phyloP scores from a whole-genome alignment of 2,888 invertebrate species.

The Hermaeophaga mercurialis region DNA sequence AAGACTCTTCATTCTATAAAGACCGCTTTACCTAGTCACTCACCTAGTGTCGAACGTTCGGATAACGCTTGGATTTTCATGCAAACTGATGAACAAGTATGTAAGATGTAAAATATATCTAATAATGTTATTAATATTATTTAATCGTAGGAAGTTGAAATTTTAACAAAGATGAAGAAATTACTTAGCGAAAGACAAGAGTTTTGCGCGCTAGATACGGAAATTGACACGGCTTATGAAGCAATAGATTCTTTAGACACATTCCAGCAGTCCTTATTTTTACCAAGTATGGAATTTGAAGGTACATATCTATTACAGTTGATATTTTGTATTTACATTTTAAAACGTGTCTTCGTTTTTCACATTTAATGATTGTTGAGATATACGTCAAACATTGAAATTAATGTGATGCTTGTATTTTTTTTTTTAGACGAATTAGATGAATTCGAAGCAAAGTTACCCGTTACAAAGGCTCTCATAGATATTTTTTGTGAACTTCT shows the following conservation, averaged over 20 bases:
- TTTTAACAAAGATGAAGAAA: constrained; percentile 60
- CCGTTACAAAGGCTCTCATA: constrained; percentile 56
- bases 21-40: constrained; percentile 68
- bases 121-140: not conserved
- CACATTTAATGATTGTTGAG: too few relatives aligned
- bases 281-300: constrained; percentile 44
- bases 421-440: constrained; percentile 59
- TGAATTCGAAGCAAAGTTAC: constrained; percentile 59
- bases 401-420: not conserved
- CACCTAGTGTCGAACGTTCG: constrained; percentile 54
- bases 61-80: constrained; percentile 58
- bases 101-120: constrained; percentile 11
- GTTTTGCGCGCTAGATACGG: constrained; percentile 54
- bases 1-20: constrained; percentile 74
- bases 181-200: constrained; percentile 63
- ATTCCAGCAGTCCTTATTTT: constrained; percentile 45
- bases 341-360: too few relatives aligned
- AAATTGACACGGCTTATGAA: constrained; percentile 66
- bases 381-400: too few relatives aligned
- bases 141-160: constrained; percentile 53
- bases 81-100: constrained; percentile 55
- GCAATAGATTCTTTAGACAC: constrained; percentile 65
- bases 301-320: constrained; percentile 36
- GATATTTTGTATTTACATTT: too few relatives aligned
- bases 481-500: constrained; percentile 60